These are phyloP conservation scores for Pontoporia blainvillei DNA, from an alignment of 2,113 vertebrate genomes.

Conservation along the genomic window DNA sequence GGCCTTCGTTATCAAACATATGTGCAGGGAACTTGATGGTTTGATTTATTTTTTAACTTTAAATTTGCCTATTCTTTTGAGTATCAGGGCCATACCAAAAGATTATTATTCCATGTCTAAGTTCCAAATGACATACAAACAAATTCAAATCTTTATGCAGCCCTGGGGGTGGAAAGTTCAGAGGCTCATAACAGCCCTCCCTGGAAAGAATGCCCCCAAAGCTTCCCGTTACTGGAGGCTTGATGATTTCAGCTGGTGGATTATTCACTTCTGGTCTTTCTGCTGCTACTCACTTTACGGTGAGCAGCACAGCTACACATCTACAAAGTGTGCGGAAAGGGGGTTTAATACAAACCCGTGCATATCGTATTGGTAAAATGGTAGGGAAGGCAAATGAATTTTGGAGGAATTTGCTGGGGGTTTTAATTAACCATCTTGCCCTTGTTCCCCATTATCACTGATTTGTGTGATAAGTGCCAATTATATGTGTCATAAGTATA, in stretches of 20 bases:
- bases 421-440: conserved; percentile 69
- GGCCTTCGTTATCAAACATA: conserved; percentile 29
- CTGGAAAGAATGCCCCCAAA: background rate
- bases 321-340: background rate
- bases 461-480: conserved; percentile 76
- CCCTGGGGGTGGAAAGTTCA: background rate
- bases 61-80: conserved; percentile 24
- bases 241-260: background rate
- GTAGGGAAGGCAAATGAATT: conserved; percentile 41
- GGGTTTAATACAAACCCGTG: background rate
- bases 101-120: background rate
- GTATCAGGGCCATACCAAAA: background rate
- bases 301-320: background rate
- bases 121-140: background rate
- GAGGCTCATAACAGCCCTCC: background rate
- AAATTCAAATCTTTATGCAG: background rate
- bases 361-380: background rate
- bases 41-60: conserved; percentile 14
- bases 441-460: conserved; percentile 70
- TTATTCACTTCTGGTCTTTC: background rate
- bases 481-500: conserved; percentile 75
- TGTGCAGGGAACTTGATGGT: background rate
- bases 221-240: background rate
- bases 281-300: background rate
- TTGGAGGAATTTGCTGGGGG: conserved; percentile 60